A percentile compares a stretch with the other conserved stretches of the same genome.
Conservation (phyloP, 2,113 vertebrate species). For the Gorilla gorilla region DNA sequence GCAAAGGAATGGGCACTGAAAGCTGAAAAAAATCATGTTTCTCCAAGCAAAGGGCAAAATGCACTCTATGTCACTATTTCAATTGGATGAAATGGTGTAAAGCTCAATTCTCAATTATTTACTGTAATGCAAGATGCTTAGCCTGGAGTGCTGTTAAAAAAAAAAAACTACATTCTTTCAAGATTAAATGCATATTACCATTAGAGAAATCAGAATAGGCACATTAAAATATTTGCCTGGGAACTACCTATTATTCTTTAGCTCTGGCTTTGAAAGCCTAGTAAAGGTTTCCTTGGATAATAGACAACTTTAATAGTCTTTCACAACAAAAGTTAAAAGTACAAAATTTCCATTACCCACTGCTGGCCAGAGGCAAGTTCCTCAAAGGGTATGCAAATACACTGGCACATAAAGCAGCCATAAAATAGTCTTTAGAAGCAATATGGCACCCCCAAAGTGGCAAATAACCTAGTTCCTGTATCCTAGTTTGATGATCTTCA, state of each 20-base stretch:
- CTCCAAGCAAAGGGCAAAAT: conserved; percentile 32
- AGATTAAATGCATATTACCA: conserved; percentile 21
- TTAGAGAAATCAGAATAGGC: conserved; percentile 21
- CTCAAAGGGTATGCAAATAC: neutral
- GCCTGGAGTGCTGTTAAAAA: conserved; percentile 5
- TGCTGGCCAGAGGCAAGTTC: neutral
- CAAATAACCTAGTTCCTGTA: neutral
- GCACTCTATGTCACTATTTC: neutral
- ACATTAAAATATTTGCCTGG: conserved; percentile 5
- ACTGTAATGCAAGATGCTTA: conserved; percentile 6
- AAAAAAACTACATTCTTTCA: neutral
- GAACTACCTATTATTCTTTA: conserved; percentile 4
- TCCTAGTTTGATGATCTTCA: neutral
- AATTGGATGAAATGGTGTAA: conserved; percentile 1
- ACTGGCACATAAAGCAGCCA: neutral
- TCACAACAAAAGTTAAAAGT: neutral
- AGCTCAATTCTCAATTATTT: conserved; percentile 23
- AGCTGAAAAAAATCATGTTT: neutral
- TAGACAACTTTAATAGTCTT: conserved; percentile 41
- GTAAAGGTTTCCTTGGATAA: conserved; percentile 5
- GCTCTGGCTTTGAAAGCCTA: conserved; percentile 48
- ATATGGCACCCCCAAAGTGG: neutral
- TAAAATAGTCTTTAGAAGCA: conserved; percentile 13
- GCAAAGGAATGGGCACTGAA: neutral
- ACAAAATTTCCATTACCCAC: conserved; percentile 31